phyloP scores from a whole-genome alignment of 2,797 vertebrate genomes.

The Anguilla megastoma region DNA sequence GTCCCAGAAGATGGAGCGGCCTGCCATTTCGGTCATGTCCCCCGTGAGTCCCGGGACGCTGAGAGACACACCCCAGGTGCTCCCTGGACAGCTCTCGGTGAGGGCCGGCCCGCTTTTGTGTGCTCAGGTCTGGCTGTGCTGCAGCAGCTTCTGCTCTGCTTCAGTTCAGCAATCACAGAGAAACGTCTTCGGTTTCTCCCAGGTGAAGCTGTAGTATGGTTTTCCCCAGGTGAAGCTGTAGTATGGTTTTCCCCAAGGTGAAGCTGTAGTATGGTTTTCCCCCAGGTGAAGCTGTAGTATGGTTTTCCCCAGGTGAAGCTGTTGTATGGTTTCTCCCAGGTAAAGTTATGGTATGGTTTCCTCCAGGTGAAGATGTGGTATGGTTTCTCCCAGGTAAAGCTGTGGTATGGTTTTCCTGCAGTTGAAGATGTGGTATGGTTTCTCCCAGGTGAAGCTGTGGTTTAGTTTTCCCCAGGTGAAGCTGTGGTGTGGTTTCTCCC shows the following conservation, averaged over 20 bases:
- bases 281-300: constrained; percentile 94
- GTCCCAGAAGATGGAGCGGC: constrained; percentile 98
- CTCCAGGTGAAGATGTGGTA: constrained; percentile 94
- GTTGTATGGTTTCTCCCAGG: constrained; percentile 83
- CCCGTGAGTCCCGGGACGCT: constrained; percentile 93
- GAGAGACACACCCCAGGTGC: constrained; percentile 87
- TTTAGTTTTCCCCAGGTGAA: constrained; percentile 63
- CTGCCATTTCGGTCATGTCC: constrained; percentile 95
- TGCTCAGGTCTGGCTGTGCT: background rate
- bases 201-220: no score
- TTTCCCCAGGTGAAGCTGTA: constrained; percentile 87
- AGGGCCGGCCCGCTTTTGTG: constrained; percentile 45
- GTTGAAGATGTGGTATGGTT: no score
- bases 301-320: constrained; percentile 85
- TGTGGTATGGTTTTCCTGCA: constrained; percentile 45
- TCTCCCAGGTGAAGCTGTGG: constrained; percentile 89
- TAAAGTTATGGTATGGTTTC: constrained; percentile 90
- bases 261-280: constrained; percentile 88
- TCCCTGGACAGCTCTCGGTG: constrained; percentile 95
- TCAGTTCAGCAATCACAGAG: constrained; percentile 6
- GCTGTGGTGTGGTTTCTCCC: no score
- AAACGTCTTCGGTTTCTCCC: background rate
- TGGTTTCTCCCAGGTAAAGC: constrained; percentile 81
- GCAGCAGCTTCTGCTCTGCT: background rate
- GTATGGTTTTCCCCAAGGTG: constrained; percentile 82